phyloP scores from a whole-genome alignment of 2,888 invertebrate genomes.

The Chaetoderma sp. region DNA sequence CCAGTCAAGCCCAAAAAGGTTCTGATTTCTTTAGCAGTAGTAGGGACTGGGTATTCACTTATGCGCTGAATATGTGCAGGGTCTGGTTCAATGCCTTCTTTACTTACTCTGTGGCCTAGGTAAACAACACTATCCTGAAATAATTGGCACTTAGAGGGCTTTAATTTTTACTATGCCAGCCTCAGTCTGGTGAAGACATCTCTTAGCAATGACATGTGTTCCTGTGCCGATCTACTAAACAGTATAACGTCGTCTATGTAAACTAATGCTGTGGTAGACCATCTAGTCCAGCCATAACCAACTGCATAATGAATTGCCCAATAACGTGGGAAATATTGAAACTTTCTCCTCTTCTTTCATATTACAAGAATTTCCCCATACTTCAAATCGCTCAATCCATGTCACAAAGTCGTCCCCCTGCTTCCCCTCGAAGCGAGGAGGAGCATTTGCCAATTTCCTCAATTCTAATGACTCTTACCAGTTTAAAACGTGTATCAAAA shows the following conservation, averaged over 20 bases:
- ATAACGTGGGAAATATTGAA: too few relatives aligned
- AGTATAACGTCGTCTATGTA: slow-evolving; percentile 43
- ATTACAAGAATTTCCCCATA: too few relatives aligned
- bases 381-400: too few relatives aligned
- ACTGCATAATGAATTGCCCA: too few relatives aligned
- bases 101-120: slow-evolving; percentile 18
- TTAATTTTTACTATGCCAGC: slow-evolving; percentile 38
- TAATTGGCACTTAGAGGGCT: slow-evolving; percentile 41
- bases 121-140: slow-evolving; percentile 16
- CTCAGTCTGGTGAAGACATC: slow-evolving; percentile 36
- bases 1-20: slow-evolving; percentile 12
- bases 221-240: slow-evolving; percentile 28
- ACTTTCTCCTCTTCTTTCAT: too few relatives aligned
- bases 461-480: too few relatives aligned
- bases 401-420: too few relatives aligned
- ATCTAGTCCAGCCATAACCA: too few relatives aligned
- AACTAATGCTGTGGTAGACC: too few relatives aligned
- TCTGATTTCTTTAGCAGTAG: slow-evolving; percentile 10
- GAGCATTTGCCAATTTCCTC: too few relatives aligned
- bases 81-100: slow-evolving; percentile 13
- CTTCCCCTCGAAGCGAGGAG: too few relatives aligned
- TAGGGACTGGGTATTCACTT: slow-evolving; percentile 10
- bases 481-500: too few relatives aligned
- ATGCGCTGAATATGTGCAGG: slow-evolving; percentile 2
- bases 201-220: slow-evolving; percentile 25